Percentiles rank a stretch among this genome's conserved stretches.
phyloP scores from a whole-genome alignment of 53 echinoderm and acorn worm genomes.

The Astropecten irregularis region DNA sequence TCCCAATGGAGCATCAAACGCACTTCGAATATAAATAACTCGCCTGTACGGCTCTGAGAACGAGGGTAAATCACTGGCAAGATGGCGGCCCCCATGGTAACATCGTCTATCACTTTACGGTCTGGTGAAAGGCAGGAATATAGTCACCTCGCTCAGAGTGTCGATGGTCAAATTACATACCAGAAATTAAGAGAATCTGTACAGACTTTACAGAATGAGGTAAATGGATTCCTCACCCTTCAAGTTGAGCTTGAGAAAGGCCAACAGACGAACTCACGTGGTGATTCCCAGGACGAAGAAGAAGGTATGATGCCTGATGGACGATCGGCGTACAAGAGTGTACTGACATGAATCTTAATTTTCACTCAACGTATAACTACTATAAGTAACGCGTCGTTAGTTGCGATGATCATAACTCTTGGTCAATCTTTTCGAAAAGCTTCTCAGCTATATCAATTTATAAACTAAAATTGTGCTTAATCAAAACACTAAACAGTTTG shows the following conservation, averaged over 20 bases:
- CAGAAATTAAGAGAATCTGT: constrained; percentile 39
- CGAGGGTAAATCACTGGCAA: constrained; percentile 8
- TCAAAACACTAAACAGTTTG: no score
- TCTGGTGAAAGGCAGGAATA: constrained; percentile 43
- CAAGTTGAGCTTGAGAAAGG: constrained; percentile 69
- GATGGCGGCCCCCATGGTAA: constrained; percentile 74
- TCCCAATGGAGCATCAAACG: no score
- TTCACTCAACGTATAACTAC: no score
- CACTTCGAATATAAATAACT: no score
- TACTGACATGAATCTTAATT: no score
- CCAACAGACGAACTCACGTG: no score
- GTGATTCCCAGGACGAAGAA: not conserved
- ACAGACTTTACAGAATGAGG: constrained; percentile 54
- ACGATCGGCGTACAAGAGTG: not conserved
- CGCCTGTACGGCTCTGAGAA: not conserved
- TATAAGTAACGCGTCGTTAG: no score
- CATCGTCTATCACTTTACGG: constrained; percentile 38
- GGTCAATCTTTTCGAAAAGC: no score
- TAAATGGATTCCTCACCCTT: constrained; percentile 59
- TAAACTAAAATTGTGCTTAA: no score
- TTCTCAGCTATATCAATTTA: no score
- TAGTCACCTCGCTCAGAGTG: constrained; percentile 22
- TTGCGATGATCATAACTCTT: no score
- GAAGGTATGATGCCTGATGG: not conserved
- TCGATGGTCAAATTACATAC: not conserved